Conservation (phyloP, 2,113 vertebrate species). For the Symphodus melops region DNA sequence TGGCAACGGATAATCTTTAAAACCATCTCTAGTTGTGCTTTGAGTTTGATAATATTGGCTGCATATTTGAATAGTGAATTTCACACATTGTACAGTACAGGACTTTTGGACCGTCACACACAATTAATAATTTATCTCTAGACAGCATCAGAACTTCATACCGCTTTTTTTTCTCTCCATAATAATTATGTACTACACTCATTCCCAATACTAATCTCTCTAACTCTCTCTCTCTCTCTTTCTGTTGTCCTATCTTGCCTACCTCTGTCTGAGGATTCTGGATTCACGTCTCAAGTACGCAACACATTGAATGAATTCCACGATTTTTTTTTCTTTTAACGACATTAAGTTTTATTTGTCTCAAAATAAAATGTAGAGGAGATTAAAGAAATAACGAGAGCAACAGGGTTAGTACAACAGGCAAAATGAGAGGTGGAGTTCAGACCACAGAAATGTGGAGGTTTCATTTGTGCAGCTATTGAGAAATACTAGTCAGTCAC, state of each 20-base stretch:
- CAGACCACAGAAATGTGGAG: conserved; percentile 76
- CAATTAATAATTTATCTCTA: too few relatives aligned
- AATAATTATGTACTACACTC: background rate
- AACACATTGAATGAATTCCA: background rate
- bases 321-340: background rate
- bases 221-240: background rate
- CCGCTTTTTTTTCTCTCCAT: too few relatives aligned
- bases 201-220: background rate
- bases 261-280: background rate
- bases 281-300: background rate
- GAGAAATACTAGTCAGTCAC: conserved; percentile 43
- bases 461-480: conserved; percentile 54
- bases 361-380: background rate
- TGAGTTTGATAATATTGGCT: background rate
- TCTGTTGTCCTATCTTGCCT: background rate
- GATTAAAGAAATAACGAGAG: conserved; percentile 22
- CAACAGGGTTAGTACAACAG: conserved; percentile 18
- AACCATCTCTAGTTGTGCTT: background rate
- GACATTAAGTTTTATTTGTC: background rate
- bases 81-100: too few relatives aligned
- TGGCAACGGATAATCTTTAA: too few relatives aligned
- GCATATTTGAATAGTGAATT: too few relatives aligned
- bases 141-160: background rate
- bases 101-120: too few relatives aligned
- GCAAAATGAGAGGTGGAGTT: conserved; percentile 43